These are phyloP conservation scores for Enteromius mattozi DNA, from an alignment of 2,797 vertebrate species.

Conservation along the genomic window DNA sequence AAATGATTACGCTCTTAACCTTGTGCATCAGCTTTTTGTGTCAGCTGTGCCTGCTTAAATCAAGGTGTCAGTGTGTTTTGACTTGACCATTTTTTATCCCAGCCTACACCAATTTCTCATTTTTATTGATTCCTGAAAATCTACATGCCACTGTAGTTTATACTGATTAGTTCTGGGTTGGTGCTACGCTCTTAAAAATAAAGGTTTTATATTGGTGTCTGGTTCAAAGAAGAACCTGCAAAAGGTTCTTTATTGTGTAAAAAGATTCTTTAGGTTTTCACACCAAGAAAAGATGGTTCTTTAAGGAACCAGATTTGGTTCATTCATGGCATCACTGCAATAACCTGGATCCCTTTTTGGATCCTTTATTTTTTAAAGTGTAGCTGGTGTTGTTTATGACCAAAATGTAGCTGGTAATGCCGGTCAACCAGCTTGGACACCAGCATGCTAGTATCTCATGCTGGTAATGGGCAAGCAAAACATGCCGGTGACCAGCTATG, in stretches of 20 bases:
- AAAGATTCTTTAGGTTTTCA: not conserved
- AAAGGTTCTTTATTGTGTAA: not conserved
- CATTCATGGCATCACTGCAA: not conserved
- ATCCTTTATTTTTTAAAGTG: not conserved
- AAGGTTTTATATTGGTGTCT: not conserved
- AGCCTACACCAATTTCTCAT: not conserved
- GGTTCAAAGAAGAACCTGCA: not conserved
- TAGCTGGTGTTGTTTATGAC: not conserved
- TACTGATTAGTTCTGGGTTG: not conserved
- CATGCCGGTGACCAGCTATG: constrained; percentile 5
- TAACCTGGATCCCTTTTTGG: not conserved
- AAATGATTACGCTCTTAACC: not conserved
- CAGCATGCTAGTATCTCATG: not conserved
- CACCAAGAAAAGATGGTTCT: not conserved
- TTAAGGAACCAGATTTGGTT: not conserved
- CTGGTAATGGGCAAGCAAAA: not conserved
- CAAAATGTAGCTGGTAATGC: not conserved
- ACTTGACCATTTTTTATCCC: not conserved
- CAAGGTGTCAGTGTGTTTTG: not conserved
- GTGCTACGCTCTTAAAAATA: not conserved
- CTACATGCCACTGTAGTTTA: not conserved
- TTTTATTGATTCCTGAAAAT: not conserved
- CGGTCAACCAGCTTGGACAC: not conserved
- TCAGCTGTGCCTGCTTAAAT: not conserved
- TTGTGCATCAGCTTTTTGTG: not conserved